Evolutionary conservation across 2,113 vertebrate genomes (phyloP), one percentile per base, ranked within the genome.

Genomic region (Pontoporia blainvillei): DNA sequence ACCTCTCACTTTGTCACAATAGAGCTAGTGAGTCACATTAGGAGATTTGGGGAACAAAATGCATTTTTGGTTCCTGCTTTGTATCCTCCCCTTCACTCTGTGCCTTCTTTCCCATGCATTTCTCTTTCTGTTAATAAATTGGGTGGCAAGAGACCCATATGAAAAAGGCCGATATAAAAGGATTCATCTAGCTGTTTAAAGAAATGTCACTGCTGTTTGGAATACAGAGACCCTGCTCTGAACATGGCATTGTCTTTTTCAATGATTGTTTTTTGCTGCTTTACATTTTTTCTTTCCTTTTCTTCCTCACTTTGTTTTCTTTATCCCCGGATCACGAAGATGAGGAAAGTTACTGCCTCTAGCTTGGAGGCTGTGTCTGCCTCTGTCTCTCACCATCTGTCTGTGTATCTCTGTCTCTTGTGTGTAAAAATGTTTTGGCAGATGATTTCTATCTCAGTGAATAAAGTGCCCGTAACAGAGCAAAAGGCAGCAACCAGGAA

Each of bases 1-100:
- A 98, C 95, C 78, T 96, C 98, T 98, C 94, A 46, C 97, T 98
- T 98, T 98, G 98, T 98, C 98, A 98, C 97, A 98, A 97, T 81
- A 98, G 92, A 98, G 94, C 96, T 71, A 98, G 96, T 97, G 97
- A 98, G 97, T 98, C 98, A 95, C 75, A 29, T 97, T 91, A 84
- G 93, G 96, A 98, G 98, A 97, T 89, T 96, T 96, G 6, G 14
- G 97, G 97, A 88, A 73, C 72, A 97, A 96, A 97, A 97, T 91
- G 52, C 39, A 89, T 82, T 91, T 87, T 87, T 8, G 25, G n/a
- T 39, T 39, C 86, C 76, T 93, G 34, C 84, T 97, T 91, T 96
- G 12, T 96, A 34, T 34, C 66, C 94, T 59, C n/a, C 64, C 72
- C 4, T 87, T 59, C 49, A 10, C 39, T 57, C 3, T 29, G 0